These are phyloP conservation scores for Paralinhomoeus sp. DNA, from an alignment of 2,888 invertebrate genomes.

Conservation along the genomic window DNA sequence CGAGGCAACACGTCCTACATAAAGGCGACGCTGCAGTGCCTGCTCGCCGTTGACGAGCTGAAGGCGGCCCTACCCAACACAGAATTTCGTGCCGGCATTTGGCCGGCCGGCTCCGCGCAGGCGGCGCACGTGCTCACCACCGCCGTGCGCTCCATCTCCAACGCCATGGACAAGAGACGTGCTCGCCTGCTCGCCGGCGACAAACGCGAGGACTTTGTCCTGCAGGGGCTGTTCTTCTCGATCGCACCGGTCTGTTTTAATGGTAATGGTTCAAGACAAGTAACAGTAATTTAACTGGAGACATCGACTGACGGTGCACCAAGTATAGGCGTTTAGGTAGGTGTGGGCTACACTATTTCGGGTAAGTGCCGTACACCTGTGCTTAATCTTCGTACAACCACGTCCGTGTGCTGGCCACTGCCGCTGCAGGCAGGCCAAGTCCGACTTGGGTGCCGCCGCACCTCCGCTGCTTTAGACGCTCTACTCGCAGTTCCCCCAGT, in stretches of 20 bases:
- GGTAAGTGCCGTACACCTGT: too few relatives aligned
- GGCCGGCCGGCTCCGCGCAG: neutral
- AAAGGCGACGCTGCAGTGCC: slow-evolving; percentile 88
- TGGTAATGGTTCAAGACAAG: too few relatives aligned
- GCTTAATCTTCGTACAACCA: slow-evolving; percentile 53
- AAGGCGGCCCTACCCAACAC: slow-evolving; percentile 27
- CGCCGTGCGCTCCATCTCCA: slow-evolving; percentile 50
- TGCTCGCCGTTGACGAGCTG: slow-evolving; percentile 81
- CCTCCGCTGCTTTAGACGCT: slow-evolving; percentile 26
- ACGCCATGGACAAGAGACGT: slow-evolving; percentile 42
- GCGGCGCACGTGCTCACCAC: slow-evolving; percentile 1
- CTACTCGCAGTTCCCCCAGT: slow-evolving; percentile 64
- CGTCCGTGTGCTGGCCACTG: neutral
- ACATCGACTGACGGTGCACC: too few relatives aligned
- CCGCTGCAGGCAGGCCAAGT: neutral
- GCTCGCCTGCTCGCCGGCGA: too few relatives aligned
- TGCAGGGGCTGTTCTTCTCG: slow-evolving; percentile 51
- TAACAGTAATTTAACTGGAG: too few relatives aligned
- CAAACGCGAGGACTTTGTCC: too few relatives aligned
- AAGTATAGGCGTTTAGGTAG: too few relatives aligned
- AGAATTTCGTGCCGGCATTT: neutral
- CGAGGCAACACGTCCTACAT: slow-evolving; percentile 94
- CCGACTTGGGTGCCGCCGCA: too few relatives aligned
- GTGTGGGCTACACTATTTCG: too few relatives aligned
- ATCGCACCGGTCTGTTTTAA: too few relatives aligned